A percentile compares a stretch with the other conserved stretches of the same genome.
Evolutionary conservation across 2,113 vertebrate species (phyloP).

Genomic region (Myiagra hebetior): DNA sequence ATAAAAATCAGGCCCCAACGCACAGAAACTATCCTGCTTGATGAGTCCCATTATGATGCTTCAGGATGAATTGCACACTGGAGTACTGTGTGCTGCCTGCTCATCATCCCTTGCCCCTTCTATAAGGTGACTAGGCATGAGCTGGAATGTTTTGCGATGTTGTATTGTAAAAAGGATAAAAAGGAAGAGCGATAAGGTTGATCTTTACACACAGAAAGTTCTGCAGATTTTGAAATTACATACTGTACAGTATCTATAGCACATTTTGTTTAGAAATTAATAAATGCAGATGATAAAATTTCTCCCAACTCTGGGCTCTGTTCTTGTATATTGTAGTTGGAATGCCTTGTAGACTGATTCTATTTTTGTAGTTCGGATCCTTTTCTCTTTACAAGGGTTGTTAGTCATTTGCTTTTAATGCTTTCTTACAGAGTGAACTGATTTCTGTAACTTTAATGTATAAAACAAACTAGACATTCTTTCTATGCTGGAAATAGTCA

Average conservation of each 20-base stretch:
- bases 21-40: neutral
- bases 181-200: neutral
- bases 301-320: constrained; percentile 27
- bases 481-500: constrained; percentile 77
- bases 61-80: neutral
- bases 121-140: neutral
- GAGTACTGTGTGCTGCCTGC: neutral
- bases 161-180: neutral
- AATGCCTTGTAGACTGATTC: constrained; percentile 57
- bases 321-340: constrained; percentile 51
- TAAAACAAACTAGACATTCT: constrained; percentile 75
- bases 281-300: constrained; percentile 28
- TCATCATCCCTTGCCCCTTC: neutral
- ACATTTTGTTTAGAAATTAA: constrained; percentile 49
- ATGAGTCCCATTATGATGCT: neutral
- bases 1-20: neutral
- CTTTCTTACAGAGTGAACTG: constrained; percentile 77
- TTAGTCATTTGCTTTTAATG: constrained; percentile 70
- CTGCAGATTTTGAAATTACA: neutral
- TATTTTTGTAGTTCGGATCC: constrained; percentile 59
- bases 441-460: constrained; percentile 81
- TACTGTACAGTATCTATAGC: constrained; percentile 28
- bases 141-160: neutral
- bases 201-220: neutral
- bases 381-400: neutral